Evolutionary conservation across 2,797 vertebrate species (phyloP).

Genomic region (Poeciliopsis gracilis): DNA sequence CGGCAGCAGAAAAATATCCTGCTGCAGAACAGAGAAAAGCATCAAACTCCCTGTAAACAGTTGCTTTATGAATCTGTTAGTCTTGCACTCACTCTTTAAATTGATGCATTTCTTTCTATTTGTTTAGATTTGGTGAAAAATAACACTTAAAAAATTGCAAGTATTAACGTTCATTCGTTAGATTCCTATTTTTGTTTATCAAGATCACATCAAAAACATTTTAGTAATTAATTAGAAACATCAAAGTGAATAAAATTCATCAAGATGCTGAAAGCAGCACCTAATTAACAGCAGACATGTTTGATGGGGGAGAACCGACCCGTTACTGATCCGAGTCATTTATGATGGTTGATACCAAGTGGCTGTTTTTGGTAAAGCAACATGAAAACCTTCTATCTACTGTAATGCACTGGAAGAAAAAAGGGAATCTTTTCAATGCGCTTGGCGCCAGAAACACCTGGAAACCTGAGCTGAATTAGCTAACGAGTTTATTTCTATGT

Average conservation of each 20-base stretch:
- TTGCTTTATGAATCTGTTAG: neutral
- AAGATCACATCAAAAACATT: neutral
- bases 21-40: slow-evolving; percentile 4
- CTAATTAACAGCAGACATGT: neutral
- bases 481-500: neutral
- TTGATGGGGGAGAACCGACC: neutral
- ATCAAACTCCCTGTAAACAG: neutral
- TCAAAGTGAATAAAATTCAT: neutral
- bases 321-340: neutral
- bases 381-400: neutral
- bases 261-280: neutral
- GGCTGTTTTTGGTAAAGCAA: neutral
- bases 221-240: neutral
- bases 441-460: neutral
- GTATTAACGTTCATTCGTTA: neutral
- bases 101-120: neutral
- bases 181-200: neutral
- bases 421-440: neutral
- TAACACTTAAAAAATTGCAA: neutral
- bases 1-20: slow-evolving; percentile 14
- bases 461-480: neutral
- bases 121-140: neutral
- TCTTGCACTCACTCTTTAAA: neutral
- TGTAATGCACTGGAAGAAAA: neutral
- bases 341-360: neutral